Evolutionary conservation across 2,797 vertebrate species (phyloP), one percentile per base, ranked within the genome.

Genomic region (Cyprinella venusta): DNA sequence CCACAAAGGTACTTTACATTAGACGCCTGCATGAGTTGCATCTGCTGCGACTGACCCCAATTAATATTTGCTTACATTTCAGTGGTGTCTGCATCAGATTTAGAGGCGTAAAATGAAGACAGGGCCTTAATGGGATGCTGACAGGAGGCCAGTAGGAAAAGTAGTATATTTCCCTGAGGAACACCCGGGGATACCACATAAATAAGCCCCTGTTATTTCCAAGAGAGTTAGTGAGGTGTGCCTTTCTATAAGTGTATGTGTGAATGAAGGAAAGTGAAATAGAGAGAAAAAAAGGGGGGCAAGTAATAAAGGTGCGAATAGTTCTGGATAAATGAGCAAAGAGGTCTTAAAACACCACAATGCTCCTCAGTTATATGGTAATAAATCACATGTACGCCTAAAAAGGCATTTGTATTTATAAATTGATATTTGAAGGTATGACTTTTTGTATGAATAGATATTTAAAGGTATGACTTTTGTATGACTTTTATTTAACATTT

Each of bases 61-160:
- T 94, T 94, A 94, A 94, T 90, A 94, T 87, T 91, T 91, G 91
- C 92, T 93, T 93, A 90, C 90, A 91, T 93, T 94, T 91, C 90
- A 92, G 90, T 87, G 92, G 89, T 86, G 88, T 91, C 92, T 85
- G 83, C 91, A 88, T 91, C 90, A 90, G 90, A 94, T 93, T 93
- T 93, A 90, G 91, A 90, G 93, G 91, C 90, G 90, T 91, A 91
- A 90, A 90, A 89, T 78, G 86, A 87, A 87, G 88, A 85, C 63
- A 88, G 82, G 89, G 90, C 89, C 90, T 93, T 94, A 94, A 95
- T 94, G 93, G 93, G 92, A 94, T 86, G 88, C 92, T 94, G 94
- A 95, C 91, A 93, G 87, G 92, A 90, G 89, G 91, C 92, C 91
- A 92, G 92, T 92, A 90, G 85, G 90, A 91, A 87, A 90, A 90